A percentile compares a stretch with the other conserved stretches of the same genome.
Conservation (phyloP, 2,888 invertebrate genomes). For the Diarsia dahlii region DNA sequence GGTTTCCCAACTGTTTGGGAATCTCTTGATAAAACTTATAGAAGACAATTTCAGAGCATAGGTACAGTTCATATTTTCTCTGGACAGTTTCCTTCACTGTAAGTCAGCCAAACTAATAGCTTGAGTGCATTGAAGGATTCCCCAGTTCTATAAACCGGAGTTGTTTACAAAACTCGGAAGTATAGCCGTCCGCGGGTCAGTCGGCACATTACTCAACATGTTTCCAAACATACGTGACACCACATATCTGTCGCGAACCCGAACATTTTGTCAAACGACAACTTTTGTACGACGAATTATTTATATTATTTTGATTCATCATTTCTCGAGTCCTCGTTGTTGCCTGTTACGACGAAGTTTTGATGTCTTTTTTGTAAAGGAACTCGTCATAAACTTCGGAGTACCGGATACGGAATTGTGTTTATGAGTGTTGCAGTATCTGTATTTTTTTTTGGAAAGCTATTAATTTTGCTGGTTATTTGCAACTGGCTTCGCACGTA, state of each 20-base stretch:
- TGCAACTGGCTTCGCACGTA: too few species aligned
- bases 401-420: slow-evolving; percentile 25
- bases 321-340: slow-evolving; percentile 26
- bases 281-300: slow-evolving; percentile 41
- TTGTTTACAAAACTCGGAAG: slow-evolving; percentile 57
- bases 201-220: slow-evolving; percentile 54
- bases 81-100: slow-evolving; percentile 2
- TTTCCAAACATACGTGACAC: slow-evolving; percentile 36
- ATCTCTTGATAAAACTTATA: background rate
- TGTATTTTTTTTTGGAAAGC: slow-evolving; percentile 14
- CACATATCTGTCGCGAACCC: slow-evolving; percentile 18
- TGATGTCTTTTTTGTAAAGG: slow-evolving; percentile 37
- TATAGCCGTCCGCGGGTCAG: slow-evolving; percentile 45
- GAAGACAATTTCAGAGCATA: background rate
- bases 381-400: slow-evolving; percentile 35
- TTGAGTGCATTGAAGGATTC: slow-evolving; percentile 40
- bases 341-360: slow-evolving; percentile 35
- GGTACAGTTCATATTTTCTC: background rate
- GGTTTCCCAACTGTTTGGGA: background rate
- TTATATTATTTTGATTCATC: slow-evolving; percentile 44
- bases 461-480: background rate
- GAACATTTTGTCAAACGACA: slow-evolving; percentile 45
- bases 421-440: slow-evolving; percentile 18
- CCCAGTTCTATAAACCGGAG: slow-evolving; percentile 38
- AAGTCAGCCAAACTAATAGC: slow-evolving; percentile 7